Evolutionary conservation across 1,140 invertebrate species (phyloP), one percentile per base, ranked within the genome.

Genomic region (Macrocentrus cingulum): DNA sequence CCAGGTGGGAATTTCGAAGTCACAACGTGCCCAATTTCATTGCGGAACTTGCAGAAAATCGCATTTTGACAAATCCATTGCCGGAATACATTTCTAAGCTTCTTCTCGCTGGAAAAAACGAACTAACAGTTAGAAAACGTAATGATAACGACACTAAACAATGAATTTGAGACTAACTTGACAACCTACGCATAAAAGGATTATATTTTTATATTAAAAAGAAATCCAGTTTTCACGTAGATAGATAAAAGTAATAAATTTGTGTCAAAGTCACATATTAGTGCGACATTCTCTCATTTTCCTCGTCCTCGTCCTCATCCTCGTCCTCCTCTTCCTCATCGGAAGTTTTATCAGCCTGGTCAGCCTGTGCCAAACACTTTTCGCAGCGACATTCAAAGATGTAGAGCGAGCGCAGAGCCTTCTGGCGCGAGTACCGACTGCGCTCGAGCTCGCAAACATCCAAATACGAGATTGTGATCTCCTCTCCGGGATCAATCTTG

Each of bases 391-490:
- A 96, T 3, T 80, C 75, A 70, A 97, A 96, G 1, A 97, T 80
- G 67, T 97, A 98, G 77, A 95, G 92, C 54, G 92, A 88, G 1
- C 81, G 83, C 34, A 90, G 64, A 70, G 90, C 85, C 81, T 94
- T 95, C 64, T 91, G 90, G 64, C 95, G 82, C 5, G 89, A 90
- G 81, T 97, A 89, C 64, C 94, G 82, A 60, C 92, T 95, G 51
- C 92, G 81, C 51, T 85, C 82, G 39, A 91, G 64, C 19, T 83
- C 82, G 71, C 93, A 97, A 56, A 94, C 91, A 72, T 94, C 91
- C 55, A 98, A 81, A 76, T 98, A 98, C 56, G 89, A 91, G 65
- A 95, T 95, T 62, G 83, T 90, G 61, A 98, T 94, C 80, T 97
- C 94, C 61, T 97, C 91, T 11, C 88, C 92, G 3, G 84, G 82